A percentile compares a stretch with the other conserved stretches of the same genome.
Evolutionary conservation across 1,140 invertebrate species (phyloP).

Genomic region (Lamellibrachia luymesi): DNA sequence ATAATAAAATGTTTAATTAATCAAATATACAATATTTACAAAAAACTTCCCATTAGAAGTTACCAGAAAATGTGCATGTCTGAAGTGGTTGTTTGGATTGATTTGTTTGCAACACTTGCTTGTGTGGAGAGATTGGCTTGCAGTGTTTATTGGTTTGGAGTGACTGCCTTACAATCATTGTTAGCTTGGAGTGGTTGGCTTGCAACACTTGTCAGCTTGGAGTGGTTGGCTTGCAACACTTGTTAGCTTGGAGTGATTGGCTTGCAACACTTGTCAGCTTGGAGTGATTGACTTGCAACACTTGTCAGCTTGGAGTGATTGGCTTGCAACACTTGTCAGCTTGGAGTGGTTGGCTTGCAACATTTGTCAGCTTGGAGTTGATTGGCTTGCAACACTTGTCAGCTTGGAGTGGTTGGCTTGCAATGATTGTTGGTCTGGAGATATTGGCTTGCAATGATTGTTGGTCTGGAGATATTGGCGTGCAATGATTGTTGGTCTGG

Average conservation of each 20-base stretch:
- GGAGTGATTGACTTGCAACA: no score
- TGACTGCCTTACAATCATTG: neutral
- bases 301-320: neutral
- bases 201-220: neutral
- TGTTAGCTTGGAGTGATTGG: neutral
- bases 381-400: neutral
- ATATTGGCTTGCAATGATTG: neutral
- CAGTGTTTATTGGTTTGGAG: neutral
- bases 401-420: neutral
- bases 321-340: neutral
- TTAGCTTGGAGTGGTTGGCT: neutral
- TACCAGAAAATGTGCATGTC: neutral
- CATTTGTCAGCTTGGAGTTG: neutral
- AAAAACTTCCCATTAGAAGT: neutral
- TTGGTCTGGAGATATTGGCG: neutral
- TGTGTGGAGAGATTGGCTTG: neutral
- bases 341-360: neutral
- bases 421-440: neutral
- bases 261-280: neutral
- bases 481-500: neutral
- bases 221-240: neutral
- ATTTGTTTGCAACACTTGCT: neutral
- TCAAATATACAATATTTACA: neutral
- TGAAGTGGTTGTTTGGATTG: no score
- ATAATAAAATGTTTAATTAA: neutral